These are phyloP conservation scores for Phanerotoma sp. DNA, from an alignment of 2,888 invertebrate species.

Conservation along the genomic window DNA sequence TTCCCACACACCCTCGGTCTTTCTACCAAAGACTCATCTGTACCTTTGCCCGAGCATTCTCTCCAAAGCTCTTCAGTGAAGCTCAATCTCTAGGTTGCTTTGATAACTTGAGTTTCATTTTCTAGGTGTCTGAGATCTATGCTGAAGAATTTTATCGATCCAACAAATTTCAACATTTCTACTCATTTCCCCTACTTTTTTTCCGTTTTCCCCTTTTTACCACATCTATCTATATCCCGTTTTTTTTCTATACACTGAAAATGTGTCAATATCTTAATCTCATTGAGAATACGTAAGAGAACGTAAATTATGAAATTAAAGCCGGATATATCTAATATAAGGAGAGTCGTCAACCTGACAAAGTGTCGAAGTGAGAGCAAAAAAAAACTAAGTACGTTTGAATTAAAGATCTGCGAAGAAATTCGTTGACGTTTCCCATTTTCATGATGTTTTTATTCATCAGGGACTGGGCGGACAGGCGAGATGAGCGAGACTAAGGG, in stretches of 20 bases:
- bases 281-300: neutral
- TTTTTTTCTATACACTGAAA: no score
- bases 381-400: constrained; percentile 1
- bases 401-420: constrained; percentile 13
- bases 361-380: neutral
- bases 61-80: constrained; percentile 36
- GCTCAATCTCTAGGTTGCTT: constrained; percentile 36
- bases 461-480: constrained; percentile 17
- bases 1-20: constrained; percentile 26
- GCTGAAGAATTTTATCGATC: neutral
- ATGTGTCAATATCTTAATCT: neutral
- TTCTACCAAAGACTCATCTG: constrained; percentile 28
- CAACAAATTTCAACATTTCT: neutral
- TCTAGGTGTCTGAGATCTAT: constrained; percentile 2
- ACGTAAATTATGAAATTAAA: neutral
- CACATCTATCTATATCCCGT: no score
- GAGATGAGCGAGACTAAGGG: neutral
- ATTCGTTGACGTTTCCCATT: constrained; percentile 18
- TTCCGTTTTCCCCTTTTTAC: neutral
- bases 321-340: neutral
- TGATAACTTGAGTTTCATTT: constrained; percentile 5
- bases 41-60: constrained; percentile 21
- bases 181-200: neutral
- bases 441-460: constrained; percentile 25
- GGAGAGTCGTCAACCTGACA: neutral